These are phyloP conservation scores for Apamea epomidion DNA, from an alignment of 2,888 invertebrate species.

Conservation along the genomic window DNA sequence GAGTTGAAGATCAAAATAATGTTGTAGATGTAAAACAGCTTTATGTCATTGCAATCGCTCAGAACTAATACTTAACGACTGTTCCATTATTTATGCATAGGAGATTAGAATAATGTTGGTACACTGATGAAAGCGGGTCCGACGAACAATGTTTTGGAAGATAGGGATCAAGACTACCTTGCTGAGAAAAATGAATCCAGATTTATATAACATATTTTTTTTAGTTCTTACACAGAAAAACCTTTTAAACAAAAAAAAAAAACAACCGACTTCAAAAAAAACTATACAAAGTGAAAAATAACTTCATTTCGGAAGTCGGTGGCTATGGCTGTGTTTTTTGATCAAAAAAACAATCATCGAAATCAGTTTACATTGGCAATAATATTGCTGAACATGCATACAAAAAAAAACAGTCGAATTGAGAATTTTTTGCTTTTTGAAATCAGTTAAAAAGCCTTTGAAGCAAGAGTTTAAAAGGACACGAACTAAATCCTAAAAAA, in stretches of 20 bases:
- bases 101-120: conserved; percentile 84
- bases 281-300: neutral
- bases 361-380: too few relatives aligned
- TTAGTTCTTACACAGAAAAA: neutral
- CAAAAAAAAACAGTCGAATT: too few relatives aligned
- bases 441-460: neutral
- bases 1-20: conserved; percentile 64
- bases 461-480: neutral
- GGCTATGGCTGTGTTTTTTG: neutral
- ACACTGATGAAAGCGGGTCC: conserved; percentile 76
- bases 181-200: too few relatives aligned
- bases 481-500: neutral
- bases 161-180: neutral
- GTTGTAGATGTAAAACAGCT: conserved; percentile 79
- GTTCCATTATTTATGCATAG: conserved; percentile 84
- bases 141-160: conserved; percentile 47
- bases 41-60: conserved; percentile 85
- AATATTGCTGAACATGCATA: too few relatives aligned
- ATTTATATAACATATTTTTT: too few relatives aligned
- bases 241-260: neutral
- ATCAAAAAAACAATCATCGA: neutral
- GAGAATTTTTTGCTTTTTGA: neutral
- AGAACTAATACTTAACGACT: conserved; percentile 87
- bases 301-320: neutral
- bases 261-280: neutral